A percentile compares a stretch with the other conserved stretches of the same genome.
These are phyloP conservation scores for Ammospiza nelsoni DNA, from an alignment of 2,113 vertebrate species.

Conservation along the genomic window DNA sequence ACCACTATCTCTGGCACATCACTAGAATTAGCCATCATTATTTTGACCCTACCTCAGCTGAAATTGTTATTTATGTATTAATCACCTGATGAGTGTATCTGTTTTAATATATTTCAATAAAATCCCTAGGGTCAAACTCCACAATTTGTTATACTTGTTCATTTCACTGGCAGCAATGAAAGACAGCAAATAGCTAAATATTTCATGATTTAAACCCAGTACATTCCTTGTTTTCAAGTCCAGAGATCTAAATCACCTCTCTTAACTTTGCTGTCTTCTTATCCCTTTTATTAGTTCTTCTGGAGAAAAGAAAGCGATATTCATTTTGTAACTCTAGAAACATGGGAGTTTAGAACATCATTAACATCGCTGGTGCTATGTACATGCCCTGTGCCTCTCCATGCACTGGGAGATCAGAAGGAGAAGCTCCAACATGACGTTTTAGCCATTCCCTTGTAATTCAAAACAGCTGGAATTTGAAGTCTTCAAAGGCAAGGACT, in stretches of 20 bases:
- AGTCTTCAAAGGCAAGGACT: background rate
- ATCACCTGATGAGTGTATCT: background rate
- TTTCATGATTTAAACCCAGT: background rate
- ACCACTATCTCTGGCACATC: background rate
- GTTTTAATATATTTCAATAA: background rate
- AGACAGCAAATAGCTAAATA: background rate
- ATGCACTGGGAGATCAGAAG: background rate
- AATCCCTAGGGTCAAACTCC: background rate
- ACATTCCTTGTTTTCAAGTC: background rate
- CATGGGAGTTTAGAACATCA: background rate
- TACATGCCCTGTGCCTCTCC: background rate
- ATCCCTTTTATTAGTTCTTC: background rate
- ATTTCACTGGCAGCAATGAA: background rate
- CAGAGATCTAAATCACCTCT: background rate
- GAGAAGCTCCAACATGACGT: background rate
- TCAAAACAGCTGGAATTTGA: constrained; percentile 32
- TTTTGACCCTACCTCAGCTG: constrained; percentile 13
- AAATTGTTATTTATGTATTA: constrained; percentile 50
- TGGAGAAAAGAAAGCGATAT: background rate
- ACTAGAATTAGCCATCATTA: constrained; percentile 20
- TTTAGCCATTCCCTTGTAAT: background rate
- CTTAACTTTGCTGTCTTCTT: background rate
- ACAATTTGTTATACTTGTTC: background rate
- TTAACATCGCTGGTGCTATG: background rate
- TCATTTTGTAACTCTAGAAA: background rate